phyloP scores from a whole-genome alignment of 2,797 vertebrate species.

The Rhinoraja longicauda region DNA sequence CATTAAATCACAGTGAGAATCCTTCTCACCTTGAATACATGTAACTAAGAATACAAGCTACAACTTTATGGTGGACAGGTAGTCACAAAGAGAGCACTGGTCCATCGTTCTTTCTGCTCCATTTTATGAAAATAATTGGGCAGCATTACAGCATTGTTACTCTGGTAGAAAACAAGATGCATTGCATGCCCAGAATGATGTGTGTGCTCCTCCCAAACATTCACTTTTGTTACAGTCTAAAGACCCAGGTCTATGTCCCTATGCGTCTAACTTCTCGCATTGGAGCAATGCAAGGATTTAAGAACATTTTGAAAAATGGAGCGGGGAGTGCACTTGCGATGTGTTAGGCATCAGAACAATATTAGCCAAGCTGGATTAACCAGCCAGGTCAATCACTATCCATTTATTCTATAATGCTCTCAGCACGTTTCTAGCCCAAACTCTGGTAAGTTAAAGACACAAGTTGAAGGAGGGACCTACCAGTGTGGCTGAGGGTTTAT shows the following conservation, averaged over 20 bases:
- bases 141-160: neutral
- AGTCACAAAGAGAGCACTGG: neutral
- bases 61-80: neutral
- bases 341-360: neutral
- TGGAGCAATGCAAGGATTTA: too few relatives aligned
- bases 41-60: neutral
- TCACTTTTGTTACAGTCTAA: neutral
- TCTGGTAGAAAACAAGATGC: neutral
- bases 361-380: neutral
- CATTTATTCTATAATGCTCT: neutral
- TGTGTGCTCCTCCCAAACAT: neutral
- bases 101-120: neutral
- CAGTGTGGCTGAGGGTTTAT: neutral
- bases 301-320: neutral
- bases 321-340: neutral
- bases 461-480: neutral
- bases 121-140: neutral
- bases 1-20: conserved; percentile 3
- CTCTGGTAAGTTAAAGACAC: neutral
- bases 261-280: neutral
- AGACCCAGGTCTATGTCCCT: neutral
- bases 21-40: neutral
- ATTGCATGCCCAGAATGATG: neutral
- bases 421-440: neutral
- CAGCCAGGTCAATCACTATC: neutral